A percentile compares a stretch with the other conserved stretches of the same genome.
These are phyloP conservation scores for Chaetodon auriga DNA, from an alignment of 2,113 vertebrate species.

Conservation along the genomic window DNA sequence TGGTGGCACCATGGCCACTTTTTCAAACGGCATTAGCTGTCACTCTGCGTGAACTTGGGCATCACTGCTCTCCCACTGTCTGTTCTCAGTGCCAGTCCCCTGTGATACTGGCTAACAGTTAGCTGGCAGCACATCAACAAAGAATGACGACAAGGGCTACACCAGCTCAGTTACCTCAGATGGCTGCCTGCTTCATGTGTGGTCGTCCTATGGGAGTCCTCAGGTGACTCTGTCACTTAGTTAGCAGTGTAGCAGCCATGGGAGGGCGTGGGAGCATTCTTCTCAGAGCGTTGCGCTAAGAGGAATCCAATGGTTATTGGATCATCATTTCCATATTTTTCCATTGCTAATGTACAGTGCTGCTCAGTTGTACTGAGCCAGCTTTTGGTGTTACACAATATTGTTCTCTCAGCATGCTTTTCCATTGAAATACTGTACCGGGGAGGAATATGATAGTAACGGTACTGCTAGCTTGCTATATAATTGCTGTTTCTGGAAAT, in stretches of 20 bases:
- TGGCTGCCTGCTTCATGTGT: slow-evolving; percentile 28
- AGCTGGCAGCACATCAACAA: slow-evolving; percentile 53
- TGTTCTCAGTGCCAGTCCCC: slow-evolving; percentile 54
- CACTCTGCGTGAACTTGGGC: slow-evolving; percentile 59
- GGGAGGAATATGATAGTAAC: not conserved
- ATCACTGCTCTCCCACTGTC: slow-evolving; percentile 32
- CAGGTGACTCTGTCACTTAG: slow-evolving; percentile 12
- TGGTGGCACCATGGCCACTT: slow-evolving; percentile 51
- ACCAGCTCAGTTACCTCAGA: slow-evolving; percentile 37
- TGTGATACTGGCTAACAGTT: slow-evolving; percentile 54
- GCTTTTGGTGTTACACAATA: not conserved
- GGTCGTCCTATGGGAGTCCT: slow-evolving; percentile 32
- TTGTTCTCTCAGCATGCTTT: slow-evolving; percentile 4
- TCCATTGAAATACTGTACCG: not conserved
- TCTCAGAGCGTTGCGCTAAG: not conserved
- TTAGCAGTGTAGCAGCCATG: not conserved
- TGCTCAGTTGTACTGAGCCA: not conserved
- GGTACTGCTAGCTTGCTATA: not conserved
- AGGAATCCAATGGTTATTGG: not conserved
- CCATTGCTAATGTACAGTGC: slow-evolving; percentile 9
- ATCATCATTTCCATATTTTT: slow-evolving; percentile 12
- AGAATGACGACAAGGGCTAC: slow-evolving; percentile 15
- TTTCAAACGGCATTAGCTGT: slow-evolving; percentile 65
- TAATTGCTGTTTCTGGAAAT: too few species aligned
- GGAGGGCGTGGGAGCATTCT: not conserved